A percentile compares a stretch with the other conserved stretches of the same genome.
Conservation (phyloP, 2,888 invertebrate genomes). For the Cosmia trapezina region DNA sequence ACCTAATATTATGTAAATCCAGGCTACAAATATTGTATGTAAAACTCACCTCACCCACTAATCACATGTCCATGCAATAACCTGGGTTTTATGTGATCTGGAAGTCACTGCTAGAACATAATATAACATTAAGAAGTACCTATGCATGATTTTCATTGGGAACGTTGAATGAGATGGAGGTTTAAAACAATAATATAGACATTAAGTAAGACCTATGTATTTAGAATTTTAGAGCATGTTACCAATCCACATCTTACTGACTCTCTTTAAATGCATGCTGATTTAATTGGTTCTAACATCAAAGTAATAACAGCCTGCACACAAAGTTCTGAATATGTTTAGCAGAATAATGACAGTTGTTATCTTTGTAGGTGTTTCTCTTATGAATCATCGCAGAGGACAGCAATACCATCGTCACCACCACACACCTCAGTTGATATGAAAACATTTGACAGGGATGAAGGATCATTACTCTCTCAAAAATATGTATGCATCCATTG, state of each 20-base stretch:
- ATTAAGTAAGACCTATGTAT: slow-evolving; percentile 28
- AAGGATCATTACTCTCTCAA: slow-evolving; percentile 80
- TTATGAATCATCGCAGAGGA: slow-evolving; percentile 92
- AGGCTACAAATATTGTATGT: slow-evolving; percentile 34
- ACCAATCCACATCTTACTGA: slow-evolving; percentile 30
- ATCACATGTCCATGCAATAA: slow-evolving; percentile 44
- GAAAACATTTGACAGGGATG: slow-evolving; percentile 89
- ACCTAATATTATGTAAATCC: slow-evolving; percentile 30
- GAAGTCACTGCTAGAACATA: slow-evolving; percentile 45
- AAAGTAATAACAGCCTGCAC: slow-evolving; percentile 46
- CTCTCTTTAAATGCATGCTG: slow-evolving; percentile 54
- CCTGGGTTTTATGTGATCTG: slow-evolving; percentile 44
- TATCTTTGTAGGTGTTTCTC: slow-evolving; percentile 92
- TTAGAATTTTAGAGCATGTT: slow-evolving; percentile 51
- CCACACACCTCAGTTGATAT: slow-evolving; percentile 84
- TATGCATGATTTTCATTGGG: slow-evolving; percentile 55
- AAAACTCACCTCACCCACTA: slow-evolving; percentile 52
- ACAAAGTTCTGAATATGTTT: not conserved
- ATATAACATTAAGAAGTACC: slow-evolving; percentile 25
- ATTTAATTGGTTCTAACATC: slow-evolving; percentile 37
- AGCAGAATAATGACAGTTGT: slow-evolving; percentile 31
- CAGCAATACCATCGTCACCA: slow-evolving; percentile 87
- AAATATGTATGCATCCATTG: slow-evolving; percentile 81
- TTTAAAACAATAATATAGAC: slow-evolving; percentile 22
- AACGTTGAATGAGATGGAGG: slow-evolving; percentile 29